Base-by-base conservation (phyloP, 2,888 invertebrate genomes). In the Cancer borealis region DNA sequence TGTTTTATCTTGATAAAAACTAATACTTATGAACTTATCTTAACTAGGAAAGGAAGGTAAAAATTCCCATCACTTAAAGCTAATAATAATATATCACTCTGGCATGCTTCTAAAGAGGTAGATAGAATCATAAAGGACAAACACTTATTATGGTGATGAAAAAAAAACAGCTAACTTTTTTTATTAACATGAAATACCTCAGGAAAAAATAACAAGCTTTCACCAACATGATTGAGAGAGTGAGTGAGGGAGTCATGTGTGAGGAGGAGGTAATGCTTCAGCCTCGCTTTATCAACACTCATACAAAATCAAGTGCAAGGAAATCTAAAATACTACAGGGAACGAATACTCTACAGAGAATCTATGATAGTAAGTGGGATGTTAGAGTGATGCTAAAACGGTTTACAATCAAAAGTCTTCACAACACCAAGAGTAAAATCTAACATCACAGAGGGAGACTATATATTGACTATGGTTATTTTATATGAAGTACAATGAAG, bases 31-130 rank as follows among this genome's bases (percentile, higher is more conserved):
- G 84, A 14, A 14, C 84, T 84, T 84, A 39, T 30, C 14, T 84
- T 84, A 84, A 84, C 84, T 84, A 73, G 73, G 10, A 84, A 39
- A 39, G 30, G 84, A 39, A 39, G 84, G 84, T 39, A 84, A 66
- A 66, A 10, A 84, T 17, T 84, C 14, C 84, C 84, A 84, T 39
- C 30, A 39, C 84, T 84, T 84, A 84, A 10, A 84, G 26, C 39
- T 84, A 84, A 14, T 84, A 39, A 17, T 39, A 39, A 84, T 84
- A 84, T 14, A 84, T 39, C 84, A 84, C 39, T 84, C 12, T 39
- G 84, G 84, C 84, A 84, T 84, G 84, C 84, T 84, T 84, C 84
- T 84, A 84, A 17, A 84, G 84, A 84, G 14, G 39, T 84, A 84
- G 17, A 84, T 10, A 84, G 39, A 39, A 84, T 84, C 84, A 84